Percentiles rank a stretch among this genome's conserved stretches.
Conservation (phyloP, 2,797 vertebrate species). For the Crax fasciolata region DNA sequence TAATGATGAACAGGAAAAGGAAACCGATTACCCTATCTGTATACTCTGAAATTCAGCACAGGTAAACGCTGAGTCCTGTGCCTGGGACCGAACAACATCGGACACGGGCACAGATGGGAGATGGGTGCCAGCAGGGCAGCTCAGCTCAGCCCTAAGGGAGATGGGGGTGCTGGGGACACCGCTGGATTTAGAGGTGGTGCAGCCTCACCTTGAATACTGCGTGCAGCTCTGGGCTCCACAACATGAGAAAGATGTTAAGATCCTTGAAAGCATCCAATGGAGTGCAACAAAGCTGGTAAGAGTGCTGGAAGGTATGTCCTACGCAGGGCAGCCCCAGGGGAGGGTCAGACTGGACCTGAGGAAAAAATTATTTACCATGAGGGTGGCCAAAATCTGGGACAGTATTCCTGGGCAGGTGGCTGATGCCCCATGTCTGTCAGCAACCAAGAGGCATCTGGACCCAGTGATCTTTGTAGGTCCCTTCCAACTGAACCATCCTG, state of each 20-base stretch:
- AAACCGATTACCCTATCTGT: neutral
- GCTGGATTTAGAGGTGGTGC: too few species aligned
- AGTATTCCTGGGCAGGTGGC: neutral
- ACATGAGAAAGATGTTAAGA: too few species aligned
- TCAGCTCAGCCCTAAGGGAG: too few species aligned
- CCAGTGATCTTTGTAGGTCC: neutral
- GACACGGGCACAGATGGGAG: too few species aligned
- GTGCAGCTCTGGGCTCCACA: too few species aligned
- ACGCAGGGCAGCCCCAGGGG: too few species aligned
- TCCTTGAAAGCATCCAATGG: neutral
- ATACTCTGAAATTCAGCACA: neutral
- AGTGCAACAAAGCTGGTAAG: neutral
- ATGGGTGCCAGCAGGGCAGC: too few species aligned
- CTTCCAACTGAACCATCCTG: neutral
- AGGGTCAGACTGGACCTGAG: too few species aligned
- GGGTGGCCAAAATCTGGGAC: too few species aligned
- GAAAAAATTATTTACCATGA: too few species aligned
- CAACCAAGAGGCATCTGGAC: neutral
- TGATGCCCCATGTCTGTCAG: neutral
- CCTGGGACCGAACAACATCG: neutral
- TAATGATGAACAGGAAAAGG: neutral
- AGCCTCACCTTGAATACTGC: too few species aligned
- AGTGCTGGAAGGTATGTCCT: neutral
- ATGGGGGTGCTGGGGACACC: too few species aligned
- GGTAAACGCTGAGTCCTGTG: neutral